Percentiles rank a stretch among this genome's conserved stretches.
Conservation (phyloP, 64 coral and sea anemone genomes). For the Astreopora myriophthalma region DNA sequence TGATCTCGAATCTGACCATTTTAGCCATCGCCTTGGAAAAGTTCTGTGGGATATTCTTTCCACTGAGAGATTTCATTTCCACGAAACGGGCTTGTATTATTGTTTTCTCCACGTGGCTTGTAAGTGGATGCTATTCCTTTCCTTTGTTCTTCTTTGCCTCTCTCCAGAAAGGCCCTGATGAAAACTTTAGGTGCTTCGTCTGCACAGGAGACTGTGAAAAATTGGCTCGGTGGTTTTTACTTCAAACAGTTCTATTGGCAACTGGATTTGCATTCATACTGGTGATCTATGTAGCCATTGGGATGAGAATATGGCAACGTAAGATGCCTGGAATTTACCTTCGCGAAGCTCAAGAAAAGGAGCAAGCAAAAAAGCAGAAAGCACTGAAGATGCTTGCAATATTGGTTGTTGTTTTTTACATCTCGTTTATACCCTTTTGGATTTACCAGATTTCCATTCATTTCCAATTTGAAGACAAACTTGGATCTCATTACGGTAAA, state of each 20-base stretch:
- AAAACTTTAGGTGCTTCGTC: background rate
- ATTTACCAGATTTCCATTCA: background rate
- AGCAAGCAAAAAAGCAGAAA: background rate
- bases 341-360: background rate
- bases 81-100: background rate
- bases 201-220: background rate
- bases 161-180: background rate
- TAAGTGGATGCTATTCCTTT: background rate
- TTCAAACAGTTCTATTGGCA: background rate
- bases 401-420: background rate
- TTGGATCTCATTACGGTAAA: background rate
- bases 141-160: background rate
- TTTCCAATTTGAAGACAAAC: background rate
- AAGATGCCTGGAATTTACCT: background rate
- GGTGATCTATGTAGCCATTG: background rate
- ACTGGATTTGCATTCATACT: background rate
- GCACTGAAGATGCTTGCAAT: background rate
- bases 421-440: conserved; percentile 1
- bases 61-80: background rate
- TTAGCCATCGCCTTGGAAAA: conserved; percentile 4
- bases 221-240: background rate
- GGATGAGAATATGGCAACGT: background rate
- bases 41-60: background rate
- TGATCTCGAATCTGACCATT: conserved; percentile 9
- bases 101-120: background rate